Evolutionary conservation across 2,113 vertebrate species (phyloP).

Genomic region (Elephantulus edwardii): DNA sequence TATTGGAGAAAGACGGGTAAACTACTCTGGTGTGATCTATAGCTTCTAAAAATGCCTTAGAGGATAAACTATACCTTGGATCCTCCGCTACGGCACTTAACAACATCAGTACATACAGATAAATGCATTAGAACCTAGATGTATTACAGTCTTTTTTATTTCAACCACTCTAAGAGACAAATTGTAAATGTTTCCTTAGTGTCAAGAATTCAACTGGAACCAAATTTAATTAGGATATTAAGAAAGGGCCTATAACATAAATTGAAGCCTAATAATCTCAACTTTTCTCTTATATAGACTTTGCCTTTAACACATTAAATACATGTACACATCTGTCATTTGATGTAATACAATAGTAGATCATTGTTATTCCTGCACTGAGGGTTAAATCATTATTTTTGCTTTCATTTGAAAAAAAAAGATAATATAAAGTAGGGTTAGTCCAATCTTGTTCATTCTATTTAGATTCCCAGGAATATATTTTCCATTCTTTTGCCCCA

Average conservation of each 20-base stretch:
- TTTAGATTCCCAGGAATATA: slow-evolving; percentile 63
- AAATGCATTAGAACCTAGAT: not conserved
- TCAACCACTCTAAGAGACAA: not conserved
- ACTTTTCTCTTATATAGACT: not conserved
- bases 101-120: not conserved
- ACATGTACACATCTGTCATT: not conserved
- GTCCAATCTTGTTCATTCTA: slow-evolving; percentile 19
- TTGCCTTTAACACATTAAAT: slow-evolving; percentile 16
- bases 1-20: too few relatives aligned
- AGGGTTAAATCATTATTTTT: not conserved
- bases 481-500: slow-evolving; percentile 61
- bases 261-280: not conserved
- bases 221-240: not conserved
- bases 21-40: too few relatives aligned
- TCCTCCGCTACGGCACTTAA: too few relatives aligned
- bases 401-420: slow-evolving; percentile 52
- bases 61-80: too few relatives aligned
- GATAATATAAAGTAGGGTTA: slow-evolving; percentile 60
- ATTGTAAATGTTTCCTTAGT: not conserved
- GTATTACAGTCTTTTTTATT: not conserved
- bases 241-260: not conserved
- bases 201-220: not conserved
- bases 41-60: too few relatives aligned
- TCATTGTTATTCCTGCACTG: not conserved
- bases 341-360: not conserved